A percentile compares a stretch with the other conserved stretches of the same genome.
Evolutionary conservation across 1,140 invertebrate species (phyloP).

Genomic region (Rhyacophila brunnea): DNA sequence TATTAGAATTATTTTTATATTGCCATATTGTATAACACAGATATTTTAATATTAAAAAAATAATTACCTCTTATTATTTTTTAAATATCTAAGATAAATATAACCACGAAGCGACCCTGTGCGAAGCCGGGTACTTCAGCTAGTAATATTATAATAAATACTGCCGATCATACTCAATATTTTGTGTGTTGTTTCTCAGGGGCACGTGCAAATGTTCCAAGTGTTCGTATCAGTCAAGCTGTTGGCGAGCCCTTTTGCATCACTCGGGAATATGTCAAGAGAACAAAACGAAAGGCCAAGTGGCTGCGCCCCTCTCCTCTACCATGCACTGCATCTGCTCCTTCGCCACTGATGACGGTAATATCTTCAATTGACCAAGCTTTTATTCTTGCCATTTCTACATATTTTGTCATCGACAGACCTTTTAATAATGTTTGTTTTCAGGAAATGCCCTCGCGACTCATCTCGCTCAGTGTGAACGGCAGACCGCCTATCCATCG

Average conservation of each 20-base stretch:
- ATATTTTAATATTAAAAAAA: no score
- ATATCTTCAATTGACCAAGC: constrained; percentile 26
- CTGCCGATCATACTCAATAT: no score
- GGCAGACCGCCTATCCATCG: constrained; percentile 62
- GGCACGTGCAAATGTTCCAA: constrained; percentile 70
- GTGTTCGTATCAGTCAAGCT: constrained; percentile 75
- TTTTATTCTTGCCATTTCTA: no score
- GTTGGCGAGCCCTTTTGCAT: constrained; percentile 69
- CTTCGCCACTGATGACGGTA: constrained; percentile 66
- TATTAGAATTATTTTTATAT: no score
- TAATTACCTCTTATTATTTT: no score
- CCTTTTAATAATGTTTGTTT: background rate
- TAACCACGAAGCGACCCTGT: no score
- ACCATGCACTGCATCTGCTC: constrained; percentile 74
- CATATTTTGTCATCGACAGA: background rate
- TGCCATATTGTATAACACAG: no score
- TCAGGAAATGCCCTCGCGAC: constrained; percentile 61
- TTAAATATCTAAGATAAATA: no score
- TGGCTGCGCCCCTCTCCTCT: constrained; percentile 57
- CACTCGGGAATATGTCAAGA: constrained; percentile 65
- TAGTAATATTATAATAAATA: no score
- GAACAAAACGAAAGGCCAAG: constrained; percentile 55
- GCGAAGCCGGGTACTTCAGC: no score
- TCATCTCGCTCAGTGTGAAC: constrained; percentile 62
- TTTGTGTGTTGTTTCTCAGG: constrained; percentile 57